Conservation (phyloP, 2,888 invertebrate genomes). For the Amaurobius ferox region DNA sequence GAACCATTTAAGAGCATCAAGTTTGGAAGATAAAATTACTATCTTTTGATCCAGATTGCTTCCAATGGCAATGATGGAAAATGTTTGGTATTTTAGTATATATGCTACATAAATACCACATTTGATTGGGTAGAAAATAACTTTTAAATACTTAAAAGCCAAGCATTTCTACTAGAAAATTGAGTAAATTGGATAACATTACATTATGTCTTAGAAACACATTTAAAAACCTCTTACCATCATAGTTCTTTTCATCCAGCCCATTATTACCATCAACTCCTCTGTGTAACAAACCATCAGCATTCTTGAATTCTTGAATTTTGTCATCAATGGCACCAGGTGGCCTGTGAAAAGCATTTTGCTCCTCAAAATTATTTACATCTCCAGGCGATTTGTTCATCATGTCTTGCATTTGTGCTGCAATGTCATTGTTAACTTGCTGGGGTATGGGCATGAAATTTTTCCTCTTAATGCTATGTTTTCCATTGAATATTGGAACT, state of each 20-base stretch:
- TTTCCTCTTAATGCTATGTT: slow-evolving; percentile 22
- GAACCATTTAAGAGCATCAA: too few species aligned
- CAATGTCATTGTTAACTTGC: slow-evolving; percentile 48
- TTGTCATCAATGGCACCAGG: slow-evolving; percentile 29
- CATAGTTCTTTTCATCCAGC: slow-evolving; percentile 64
- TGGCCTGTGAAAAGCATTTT: slow-evolving; percentile 36
- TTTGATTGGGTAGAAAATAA: too few species aligned
- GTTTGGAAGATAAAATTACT: too few species aligned
- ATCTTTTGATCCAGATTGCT: too few species aligned
- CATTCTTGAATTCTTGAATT: slow-evolving; percentile 46
- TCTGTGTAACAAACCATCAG: slow-evolving; percentile 33
- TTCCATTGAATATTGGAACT: slow-evolving; percentile 28
- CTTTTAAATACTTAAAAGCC: too few species aligned
- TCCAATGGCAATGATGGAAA: too few species aligned
- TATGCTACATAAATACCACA: too few species aligned
- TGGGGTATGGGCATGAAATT: slow-evolving; percentile 29
- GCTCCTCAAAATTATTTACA: slow-evolving; percentile 42
- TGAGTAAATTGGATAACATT: too few species aligned
- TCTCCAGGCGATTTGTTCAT: slow-evolving; percentile 67
- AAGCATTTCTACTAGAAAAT: too few species aligned
- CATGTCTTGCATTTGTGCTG: slow-evolving; percentile 58
- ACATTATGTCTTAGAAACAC: too few species aligned
- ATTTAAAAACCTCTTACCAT: too few species aligned
- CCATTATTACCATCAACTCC: slow-evolving; percentile 41
- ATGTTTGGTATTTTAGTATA: too few species aligned